A percentile compares a stretch with the other conserved stretches of the same genome.
Conservation (phyloP, 2,113 vertebrate genomes). For the Amphilophus citrinellus region DNA sequence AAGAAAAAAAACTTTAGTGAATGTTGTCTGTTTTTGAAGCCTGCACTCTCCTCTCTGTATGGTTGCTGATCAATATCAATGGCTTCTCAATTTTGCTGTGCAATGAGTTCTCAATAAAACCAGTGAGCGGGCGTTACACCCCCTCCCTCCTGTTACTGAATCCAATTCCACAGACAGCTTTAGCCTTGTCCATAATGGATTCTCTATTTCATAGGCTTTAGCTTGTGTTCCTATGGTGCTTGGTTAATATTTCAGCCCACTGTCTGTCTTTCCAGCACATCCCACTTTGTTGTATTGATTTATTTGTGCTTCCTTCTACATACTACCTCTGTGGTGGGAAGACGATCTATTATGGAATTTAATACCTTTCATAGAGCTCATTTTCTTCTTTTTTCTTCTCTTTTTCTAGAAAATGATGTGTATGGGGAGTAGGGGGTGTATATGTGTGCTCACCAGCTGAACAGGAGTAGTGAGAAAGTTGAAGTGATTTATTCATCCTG, state of each 20-base stretch:
- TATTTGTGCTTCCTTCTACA: slow-evolving; percentile 68
- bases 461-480: slow-evolving; percentile 26
- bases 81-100: slow-evolving; percentile 75
- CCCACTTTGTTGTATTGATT: slow-evolving; percentile 80
- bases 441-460: background rate
- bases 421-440: background rate
- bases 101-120: slow-evolving; percentile 77
- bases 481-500: slow-evolving; percentile 47
- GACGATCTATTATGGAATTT: slow-evolving; percentile 78
- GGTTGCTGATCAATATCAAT: slow-evolving; percentile 73
- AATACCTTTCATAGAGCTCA: slow-evolving; percentile 74
- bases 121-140: slow-evolving; percentile 54
- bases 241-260: slow-evolving; percentile 82
- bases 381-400: slow-evolving; percentile 47
- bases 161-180: slow-evolving; percentile 76
- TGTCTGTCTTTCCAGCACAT: slow-evolving; percentile 58
- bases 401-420: slow-evolving; percentile 8
- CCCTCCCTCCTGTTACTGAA: slow-evolving; percentile 56
- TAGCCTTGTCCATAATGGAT: slow-evolving; percentile 75
- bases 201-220: slow-evolving; percentile 75
- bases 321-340: slow-evolving; percentile 65
- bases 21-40: background rate
- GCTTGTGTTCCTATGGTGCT: slow-evolving; percentile 73
- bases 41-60: slow-evolving; percentile 4
- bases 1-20: slow-evolving; percentile 4